Conservation (phyloP, 1,140 invertebrate species). For the Odontomachus brunneus region DNA sequence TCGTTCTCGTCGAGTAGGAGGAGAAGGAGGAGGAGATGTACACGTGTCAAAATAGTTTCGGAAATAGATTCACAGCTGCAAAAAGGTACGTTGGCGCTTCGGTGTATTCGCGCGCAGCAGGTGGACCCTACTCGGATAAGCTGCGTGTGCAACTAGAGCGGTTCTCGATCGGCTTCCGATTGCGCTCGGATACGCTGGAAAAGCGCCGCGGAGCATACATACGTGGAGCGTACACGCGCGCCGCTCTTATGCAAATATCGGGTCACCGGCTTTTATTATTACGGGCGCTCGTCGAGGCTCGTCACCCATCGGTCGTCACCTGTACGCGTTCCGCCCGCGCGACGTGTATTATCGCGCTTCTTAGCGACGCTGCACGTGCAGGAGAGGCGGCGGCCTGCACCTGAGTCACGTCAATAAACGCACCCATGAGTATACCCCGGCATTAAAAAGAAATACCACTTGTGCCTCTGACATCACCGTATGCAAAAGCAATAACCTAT, state of each 20-base stretch:
- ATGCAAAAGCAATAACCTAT: slow-evolving; percentile 9
- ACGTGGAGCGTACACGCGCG: no score
- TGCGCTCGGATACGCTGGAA: no score
- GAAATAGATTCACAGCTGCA: no score
- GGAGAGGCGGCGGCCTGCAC: background rate
- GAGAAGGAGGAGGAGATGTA: no score
- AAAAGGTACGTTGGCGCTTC: no score
- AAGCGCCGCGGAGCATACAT: no score
- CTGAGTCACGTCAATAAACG: slow-evolving; percentile 6
- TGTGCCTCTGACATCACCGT: slow-evolving; percentile 14
- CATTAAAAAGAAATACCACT: slow-evolving; percentile 17
- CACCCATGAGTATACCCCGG: background rate
- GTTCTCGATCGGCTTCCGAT: no score
- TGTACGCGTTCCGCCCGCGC: background rate
- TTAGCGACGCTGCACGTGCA: background rate
- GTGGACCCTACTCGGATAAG: no score
- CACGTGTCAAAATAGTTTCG: no score
- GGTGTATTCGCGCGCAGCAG: no score
- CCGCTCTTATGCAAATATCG: slow-evolving; percentile 10
- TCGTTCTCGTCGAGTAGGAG: no score
- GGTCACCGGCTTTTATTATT: slow-evolving; percentile 41
- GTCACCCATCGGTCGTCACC: background rate
- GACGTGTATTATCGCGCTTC: background rate
- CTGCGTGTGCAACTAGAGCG: no score
- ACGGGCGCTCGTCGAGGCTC: background rate